Conservation (phyloP, 2,888 invertebrate genomes). For the Carabus problematicus region DNA sequence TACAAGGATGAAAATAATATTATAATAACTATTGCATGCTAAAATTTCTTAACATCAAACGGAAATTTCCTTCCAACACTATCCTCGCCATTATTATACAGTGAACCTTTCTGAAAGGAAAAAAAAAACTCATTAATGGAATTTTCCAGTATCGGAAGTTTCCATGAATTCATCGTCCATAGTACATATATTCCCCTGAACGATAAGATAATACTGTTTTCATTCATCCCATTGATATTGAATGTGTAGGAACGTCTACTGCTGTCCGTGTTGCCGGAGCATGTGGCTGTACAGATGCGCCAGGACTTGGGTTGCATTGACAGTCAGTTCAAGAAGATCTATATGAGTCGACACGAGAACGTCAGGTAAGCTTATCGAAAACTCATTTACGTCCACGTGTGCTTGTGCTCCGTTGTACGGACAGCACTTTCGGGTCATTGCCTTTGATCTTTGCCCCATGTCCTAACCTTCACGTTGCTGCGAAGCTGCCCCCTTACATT, state of each 20-base stretch:
- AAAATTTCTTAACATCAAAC: no score
- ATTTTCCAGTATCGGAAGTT: no score
- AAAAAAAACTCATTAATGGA: no score
- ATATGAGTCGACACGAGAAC: constrained; percentile 96
- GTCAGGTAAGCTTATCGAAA: constrained; percentile 74
- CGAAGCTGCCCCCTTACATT: background rate
- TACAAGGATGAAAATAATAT: no score
- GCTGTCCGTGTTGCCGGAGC: constrained; percentile 92
- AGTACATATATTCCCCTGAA: background rate
- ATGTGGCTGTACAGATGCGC: constrained; percentile 96
- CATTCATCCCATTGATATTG: constrained; percentile 24
- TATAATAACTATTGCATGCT: no score
- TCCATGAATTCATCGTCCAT: background rate
- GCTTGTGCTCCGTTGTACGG: no score
- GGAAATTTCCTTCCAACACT: no score
- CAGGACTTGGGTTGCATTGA: constrained; percentile 91
- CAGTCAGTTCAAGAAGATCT: constrained; percentile 96
- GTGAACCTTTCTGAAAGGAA: no score
- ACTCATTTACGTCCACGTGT: background rate
- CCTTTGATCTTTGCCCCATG: background rate
- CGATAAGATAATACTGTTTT: background rate
- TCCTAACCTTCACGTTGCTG: background rate
- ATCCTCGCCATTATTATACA: no score
- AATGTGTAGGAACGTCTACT: constrained; percentile 82
- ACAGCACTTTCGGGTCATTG: background rate